A percentile compares a stretch with the other conserved stretches of the same genome.
These are phyloP conservation scores for Megaustenia siamemsis DNA, from an alignment of 2,888 invertebrate genomes.

Conservation along the genomic window DNA sequence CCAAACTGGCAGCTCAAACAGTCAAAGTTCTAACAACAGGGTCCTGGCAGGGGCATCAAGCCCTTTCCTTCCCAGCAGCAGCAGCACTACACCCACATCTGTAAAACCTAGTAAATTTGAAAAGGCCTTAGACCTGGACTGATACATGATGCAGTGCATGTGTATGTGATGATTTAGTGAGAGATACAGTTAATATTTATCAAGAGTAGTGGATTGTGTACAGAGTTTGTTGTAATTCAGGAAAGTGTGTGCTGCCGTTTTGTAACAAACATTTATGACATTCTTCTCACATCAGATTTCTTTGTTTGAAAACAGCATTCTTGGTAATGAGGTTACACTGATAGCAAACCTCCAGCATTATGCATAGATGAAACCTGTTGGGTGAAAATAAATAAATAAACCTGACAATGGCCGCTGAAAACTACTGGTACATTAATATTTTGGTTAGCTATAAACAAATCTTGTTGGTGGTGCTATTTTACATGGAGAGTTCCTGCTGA, in stretches of 20 bases:
- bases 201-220: background rate
- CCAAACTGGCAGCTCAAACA: constrained; percentile 18
- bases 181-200: background rate
- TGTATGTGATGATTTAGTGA: background rate
- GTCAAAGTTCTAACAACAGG: background rate
- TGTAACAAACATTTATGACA: background rate
- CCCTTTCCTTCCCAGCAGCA: constrained; percentile 32
- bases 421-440: background rate
- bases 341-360: background rate
- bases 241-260: background rate
- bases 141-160: background rate
- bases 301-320: background rate
- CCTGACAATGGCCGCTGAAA: background rate
- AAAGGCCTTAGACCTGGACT: constrained; percentile 55
- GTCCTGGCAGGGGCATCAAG: background rate
- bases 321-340: background rate
- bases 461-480: no score
- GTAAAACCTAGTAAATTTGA: constrained; percentile 42
- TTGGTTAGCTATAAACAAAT: no score
- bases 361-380: background rate
- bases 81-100: constrained; percentile 32
- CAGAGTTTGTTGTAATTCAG: background rate
- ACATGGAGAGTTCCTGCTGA: no score
- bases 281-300: background rate
- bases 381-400: background rate